Conservation (phyloP, 2,113 vertebrate species). For the Vombatus ursinus region DNA sequence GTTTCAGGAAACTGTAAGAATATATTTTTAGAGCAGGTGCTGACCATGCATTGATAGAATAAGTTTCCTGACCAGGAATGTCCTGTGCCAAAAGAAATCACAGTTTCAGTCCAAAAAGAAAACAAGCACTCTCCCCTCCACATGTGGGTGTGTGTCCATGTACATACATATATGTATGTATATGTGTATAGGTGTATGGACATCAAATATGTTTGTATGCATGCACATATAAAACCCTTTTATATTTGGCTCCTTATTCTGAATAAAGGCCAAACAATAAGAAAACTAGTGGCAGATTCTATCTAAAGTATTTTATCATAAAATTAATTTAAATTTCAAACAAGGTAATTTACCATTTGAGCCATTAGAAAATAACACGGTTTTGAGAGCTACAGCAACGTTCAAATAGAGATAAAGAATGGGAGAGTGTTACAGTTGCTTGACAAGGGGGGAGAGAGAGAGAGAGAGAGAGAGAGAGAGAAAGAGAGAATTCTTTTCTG, state of each 20-base stretch:
- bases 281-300: neutral
- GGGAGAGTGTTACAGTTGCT: too few relatives aligned
- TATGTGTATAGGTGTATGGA: neutral
- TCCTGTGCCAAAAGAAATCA: neutral
- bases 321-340: neutral
- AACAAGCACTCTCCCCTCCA: neutral
- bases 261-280: neutral
- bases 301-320: neutral
- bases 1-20: neutral
- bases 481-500: neutral
- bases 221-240: neutral
- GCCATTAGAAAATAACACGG: neutral
- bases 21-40: neutral
- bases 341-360: neutral
- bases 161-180: neutral
- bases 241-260: neutral
- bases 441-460: too few relatives aligned
- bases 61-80: neutral
- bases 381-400: neutral
- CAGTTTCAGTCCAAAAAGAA: neutral
- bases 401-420: neutral
- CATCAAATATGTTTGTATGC: neutral
- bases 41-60: neutral
- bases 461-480: neutral
- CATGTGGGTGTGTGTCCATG: neutral